Evolutionary conservation across 2,113 vertebrate species (phyloP).

Genomic region (Mastomys coucha): DNA sequence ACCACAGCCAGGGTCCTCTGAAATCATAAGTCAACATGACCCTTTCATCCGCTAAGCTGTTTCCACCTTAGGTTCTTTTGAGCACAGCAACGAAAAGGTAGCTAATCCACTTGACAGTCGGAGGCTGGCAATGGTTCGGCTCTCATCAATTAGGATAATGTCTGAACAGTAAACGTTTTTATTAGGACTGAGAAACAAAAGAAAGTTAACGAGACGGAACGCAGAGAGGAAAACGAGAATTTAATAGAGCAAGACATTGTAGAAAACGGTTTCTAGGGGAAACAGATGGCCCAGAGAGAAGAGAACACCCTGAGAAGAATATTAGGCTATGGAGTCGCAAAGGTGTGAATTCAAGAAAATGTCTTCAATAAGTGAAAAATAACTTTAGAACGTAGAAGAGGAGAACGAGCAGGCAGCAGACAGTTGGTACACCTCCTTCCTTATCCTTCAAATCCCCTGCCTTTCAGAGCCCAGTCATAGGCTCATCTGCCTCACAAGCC

Average conservation of each 20-base stretch:
- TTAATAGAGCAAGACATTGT: neutral
- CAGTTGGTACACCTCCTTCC: neutral
- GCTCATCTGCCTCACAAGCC: neutral
- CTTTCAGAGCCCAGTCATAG: neutral
- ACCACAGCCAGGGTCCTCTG: neutral
- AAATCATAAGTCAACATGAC: neutral
- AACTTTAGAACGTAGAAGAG: neutral
- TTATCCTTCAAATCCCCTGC: neutral
- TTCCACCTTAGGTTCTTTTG: no score
- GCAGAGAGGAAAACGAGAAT: neutral
- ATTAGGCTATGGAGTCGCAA: neutral
- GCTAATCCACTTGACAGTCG: neutral
- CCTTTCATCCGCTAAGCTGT: neutral
- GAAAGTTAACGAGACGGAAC: neutral
- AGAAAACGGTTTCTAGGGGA: neutral
- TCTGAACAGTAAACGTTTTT: neutral
- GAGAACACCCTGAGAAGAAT: neutral
- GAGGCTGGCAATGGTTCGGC: neutral
- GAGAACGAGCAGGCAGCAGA: neutral
- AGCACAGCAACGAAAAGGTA: no score
- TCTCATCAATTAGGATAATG: no score
- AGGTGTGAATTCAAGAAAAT: neutral
- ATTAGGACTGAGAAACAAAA: neutral
- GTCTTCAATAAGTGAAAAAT: constrained; percentile 7
- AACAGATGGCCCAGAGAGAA: neutral